These are phyloP conservation scores for Callaeas wilsoni DNA, from an alignment of 2,113 vertebrate species.

Conservation along the genomic window DNA sequence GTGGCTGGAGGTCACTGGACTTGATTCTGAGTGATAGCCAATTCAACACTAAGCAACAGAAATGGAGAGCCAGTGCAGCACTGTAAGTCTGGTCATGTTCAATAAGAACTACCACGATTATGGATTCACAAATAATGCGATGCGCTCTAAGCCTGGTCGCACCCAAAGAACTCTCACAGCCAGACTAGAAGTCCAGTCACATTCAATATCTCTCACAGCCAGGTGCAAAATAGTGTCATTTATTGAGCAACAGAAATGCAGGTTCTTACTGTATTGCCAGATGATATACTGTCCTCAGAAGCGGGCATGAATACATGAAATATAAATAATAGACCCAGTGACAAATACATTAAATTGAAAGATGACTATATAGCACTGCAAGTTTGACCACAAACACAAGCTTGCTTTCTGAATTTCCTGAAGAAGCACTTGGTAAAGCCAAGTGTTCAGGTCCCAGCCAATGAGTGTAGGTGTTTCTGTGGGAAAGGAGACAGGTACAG, in stretches of 20 bases:
- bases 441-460: neutral
- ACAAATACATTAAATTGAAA: neutral
- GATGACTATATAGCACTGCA: neutral
- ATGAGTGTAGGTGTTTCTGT: accelerated
- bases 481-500: neutral
- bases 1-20: neutral
- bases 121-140: neutral
- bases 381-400: neutral
- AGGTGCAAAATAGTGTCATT: neutral
- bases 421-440: neutral
- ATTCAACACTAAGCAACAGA: neutral
- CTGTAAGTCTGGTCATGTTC: neutral
- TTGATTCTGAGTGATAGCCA: neutral
- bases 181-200: neutral
- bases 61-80: neutral
- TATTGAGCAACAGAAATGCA: neutral
- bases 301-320: neutral
- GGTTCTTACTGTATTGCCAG: neutral
- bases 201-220: neutral
- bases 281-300: neutral
- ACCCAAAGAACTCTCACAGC: neutral
- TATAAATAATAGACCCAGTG: neutral
- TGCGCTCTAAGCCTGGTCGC: accelerated
- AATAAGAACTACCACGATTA: neutral
- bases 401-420: neutral